Evolutionary conservation across 2,888 invertebrate species (phyloP).

Genomic region (Helleia helle): DNA sequence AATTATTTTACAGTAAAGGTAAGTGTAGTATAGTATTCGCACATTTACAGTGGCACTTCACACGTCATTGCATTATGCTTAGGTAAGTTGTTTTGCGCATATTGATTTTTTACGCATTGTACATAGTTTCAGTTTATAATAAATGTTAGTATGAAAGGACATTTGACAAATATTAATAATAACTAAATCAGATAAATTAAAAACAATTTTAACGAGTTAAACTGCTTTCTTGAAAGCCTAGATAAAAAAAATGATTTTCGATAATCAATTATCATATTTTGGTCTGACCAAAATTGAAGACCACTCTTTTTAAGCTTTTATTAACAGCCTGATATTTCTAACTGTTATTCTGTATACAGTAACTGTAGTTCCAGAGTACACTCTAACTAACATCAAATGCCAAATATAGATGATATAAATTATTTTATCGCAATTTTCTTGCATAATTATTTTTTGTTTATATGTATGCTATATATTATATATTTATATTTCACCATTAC

Average conservation of each 20-base stretch:
- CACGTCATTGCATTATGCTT: constrained; percentile 16
- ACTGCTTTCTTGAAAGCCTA: constrained; percentile 2
- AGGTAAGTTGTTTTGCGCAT: constrained; percentile 44
- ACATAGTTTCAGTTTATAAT: neutral
- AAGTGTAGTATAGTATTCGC: neutral
- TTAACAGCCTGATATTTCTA: no score
- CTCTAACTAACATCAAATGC: no score
- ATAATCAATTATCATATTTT: no score
- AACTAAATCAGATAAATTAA: neutral
- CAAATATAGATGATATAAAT: no score
- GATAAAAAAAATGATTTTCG: no score
- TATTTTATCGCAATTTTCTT: no score
- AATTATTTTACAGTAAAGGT: neutral
- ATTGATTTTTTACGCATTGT: constrained; percentile 24
- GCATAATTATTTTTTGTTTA: no score
- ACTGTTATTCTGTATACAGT: no score
- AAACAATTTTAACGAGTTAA: neutral
- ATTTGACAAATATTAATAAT: neutral
- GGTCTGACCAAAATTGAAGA: no score
- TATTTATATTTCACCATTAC: neutral
- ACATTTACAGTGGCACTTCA: constrained; percentile 1
- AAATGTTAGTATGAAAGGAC: constrained; percentile 1
- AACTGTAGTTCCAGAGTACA: no score
- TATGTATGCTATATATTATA: neutral
- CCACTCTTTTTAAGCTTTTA: no score